Percentiles rank a stretch among this genome's conserved stretches.
These are phyloP conservation scores for Argyrosomus japonicus DNA, from an alignment of 2,113 vertebrate genomes.

Conservation along the genomic window DNA sequence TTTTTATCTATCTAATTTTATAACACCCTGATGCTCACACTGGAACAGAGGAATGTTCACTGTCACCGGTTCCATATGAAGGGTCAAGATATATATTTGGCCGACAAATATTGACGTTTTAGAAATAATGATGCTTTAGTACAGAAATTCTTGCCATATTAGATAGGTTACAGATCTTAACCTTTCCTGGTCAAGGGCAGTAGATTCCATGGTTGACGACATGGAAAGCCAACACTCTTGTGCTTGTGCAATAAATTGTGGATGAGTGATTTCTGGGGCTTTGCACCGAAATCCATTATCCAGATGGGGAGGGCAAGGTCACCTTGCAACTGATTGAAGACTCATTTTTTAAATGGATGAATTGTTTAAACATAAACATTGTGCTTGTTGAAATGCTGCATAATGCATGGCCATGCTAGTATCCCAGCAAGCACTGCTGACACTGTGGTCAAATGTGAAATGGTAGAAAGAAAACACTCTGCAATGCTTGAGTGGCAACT, in stretches of 20 bases:
- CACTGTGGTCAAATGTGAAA: slow-evolving; percentile 23
- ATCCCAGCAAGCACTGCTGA: background rate
- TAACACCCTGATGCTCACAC: background rate
- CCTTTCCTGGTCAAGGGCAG: slow-evolving; percentile 24
- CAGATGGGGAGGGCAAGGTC: slow-evolving; percentile 41
- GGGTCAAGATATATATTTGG: background rate
- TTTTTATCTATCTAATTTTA: background rate
- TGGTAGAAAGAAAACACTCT: background rate
- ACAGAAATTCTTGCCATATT: background rate
- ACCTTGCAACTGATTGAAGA: slow-evolving; percentile 49
- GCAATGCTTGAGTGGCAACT: background rate
- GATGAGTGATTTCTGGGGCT: slow-evolving; percentile 38
- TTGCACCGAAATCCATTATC: slow-evolving; percentile 41
- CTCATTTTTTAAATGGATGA: slow-evolving; percentile 22
- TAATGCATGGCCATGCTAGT: slow-evolving; percentile 26
- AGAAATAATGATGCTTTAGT: background rate
- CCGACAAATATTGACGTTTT: background rate
- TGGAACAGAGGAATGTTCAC: background rate
- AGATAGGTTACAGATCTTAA: slow-evolving; percentile 6
- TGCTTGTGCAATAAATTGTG: slow-evolving; percentile 26
- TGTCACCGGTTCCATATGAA: slow-evolving; percentile 22
- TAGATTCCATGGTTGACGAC: background rate
- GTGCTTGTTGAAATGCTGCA: background rate
- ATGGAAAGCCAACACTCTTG: background rate
- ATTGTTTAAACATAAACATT: slow-evolving; percentile 27